Evolutionary conservation across 2,113 vertebrate genomes (phyloP).

Genomic region (Oxyura jamaicensis): DNA sequence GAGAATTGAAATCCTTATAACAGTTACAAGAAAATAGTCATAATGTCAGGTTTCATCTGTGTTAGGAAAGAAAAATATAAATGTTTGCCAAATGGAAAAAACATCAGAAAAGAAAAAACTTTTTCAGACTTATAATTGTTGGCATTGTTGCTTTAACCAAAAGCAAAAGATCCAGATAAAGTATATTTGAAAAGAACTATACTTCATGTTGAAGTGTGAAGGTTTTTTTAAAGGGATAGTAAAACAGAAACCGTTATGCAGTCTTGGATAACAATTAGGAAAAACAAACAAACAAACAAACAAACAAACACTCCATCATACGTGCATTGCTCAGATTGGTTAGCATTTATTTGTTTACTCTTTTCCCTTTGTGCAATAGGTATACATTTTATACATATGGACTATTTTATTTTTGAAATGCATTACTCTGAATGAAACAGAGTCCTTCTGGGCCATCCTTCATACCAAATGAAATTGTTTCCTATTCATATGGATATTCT

Average conservation of each 20-base stretch:
- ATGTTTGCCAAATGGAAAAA: neutral
- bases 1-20: neutral
- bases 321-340: conserved; percentile 9
- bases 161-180: neutral
- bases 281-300: no score
- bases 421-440: neutral
- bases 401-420: conserved; percentile 52
- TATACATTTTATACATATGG: neutral
- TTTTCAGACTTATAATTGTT: neutral
- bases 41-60: neutral
- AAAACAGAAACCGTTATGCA: conserved; percentile 20
- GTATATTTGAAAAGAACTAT: neutral
- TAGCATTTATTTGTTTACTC: conserved; percentile 8
- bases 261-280: no score
- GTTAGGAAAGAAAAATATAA: neutral
- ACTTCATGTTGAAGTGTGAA: neutral
- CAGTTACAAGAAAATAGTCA: neutral
- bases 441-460: neutral
- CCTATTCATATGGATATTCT: neutral
- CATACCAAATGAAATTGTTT: neutral
- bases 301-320: neutral
- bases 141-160: neutral
- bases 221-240: neutral
- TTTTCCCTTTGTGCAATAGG: conserved; percentile 4
- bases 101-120: neutral